Percentiles rank a stretch among this genome's conserved stretches.
Conservation (phyloP, 2,888 invertebrate species). For the Tetragonisca angustula region DNA sequence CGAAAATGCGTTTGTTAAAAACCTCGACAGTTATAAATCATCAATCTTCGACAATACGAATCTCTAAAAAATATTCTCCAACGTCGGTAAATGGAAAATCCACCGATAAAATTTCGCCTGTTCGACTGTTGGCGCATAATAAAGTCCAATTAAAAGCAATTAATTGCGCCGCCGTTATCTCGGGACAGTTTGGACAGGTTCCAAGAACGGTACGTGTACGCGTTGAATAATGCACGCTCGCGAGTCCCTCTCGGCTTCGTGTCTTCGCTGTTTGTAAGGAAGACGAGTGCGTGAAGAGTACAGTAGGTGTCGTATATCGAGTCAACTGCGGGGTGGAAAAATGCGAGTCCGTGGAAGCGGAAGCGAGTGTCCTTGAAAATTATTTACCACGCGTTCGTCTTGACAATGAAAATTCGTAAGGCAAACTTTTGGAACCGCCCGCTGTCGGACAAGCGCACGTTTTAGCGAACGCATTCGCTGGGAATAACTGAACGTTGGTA, state of each 20-base stretch:
- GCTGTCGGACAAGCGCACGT: constrained; percentile 21
- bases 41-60: not conserved
- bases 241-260: not conserved
- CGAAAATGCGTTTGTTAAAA: not conserved
- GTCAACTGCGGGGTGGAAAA: constrained; percentile 9
- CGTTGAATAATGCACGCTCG: constrained; percentile 9
- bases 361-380: constrained; percentile 67
- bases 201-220: not conserved
- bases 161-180: constrained; percentile 5
- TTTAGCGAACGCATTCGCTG: constrained; percentile 13
- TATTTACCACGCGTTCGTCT: constrained; percentile 74
- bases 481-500: constrained; percentile 34
- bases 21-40: not conserved
- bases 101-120: not conserved
- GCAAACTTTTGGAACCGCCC: constrained; percentile 42
- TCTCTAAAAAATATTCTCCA: not conserved
- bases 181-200: not conserved
- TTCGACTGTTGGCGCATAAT: constrained; percentile 4
- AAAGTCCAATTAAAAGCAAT: constrained; percentile 15
- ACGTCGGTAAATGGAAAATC: too few relatives aligned
- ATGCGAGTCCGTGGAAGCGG: not conserved
- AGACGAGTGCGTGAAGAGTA: not conserved
- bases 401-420: constrained; percentile 58
- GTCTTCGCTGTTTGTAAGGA: not conserved
- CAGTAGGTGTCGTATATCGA: not conserved